Evolutionary conservation across 2,888 invertebrate species (phyloP), one percentile per base, ranked within the genome.

Genomic region (Sepiola atlantica): DNA sequence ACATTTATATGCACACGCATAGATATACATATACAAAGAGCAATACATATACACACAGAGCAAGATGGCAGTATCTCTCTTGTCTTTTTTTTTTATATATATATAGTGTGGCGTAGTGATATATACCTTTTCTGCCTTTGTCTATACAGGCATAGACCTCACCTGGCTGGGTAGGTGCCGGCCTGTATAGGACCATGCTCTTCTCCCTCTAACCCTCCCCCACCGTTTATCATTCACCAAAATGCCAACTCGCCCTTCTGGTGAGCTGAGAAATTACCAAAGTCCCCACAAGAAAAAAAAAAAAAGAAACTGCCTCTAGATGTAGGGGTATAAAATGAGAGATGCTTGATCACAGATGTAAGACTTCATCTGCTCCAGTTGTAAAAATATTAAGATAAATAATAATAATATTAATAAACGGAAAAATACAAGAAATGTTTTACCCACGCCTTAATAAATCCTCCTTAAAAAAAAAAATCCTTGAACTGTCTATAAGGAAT

Each of bases 381-480:
- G 77, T 77, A 77, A 77, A 77, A 61, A 77, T 77, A 77, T 77
- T 77, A 77, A 12, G 28, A 77, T 10, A n/a, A n/a, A 28, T 77
- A 18, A 77, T 77, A n/a, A 77, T 77, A 77, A 77, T 77, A 32
- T n/a, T 77, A 77, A 77, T 77, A 77, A 77, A 77, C 32, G n/a
- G n/a, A 77, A 77, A 77, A 77, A 77, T 77, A 77, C 77, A 77
- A 77, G n/a, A 77, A 77, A 28, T 61, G 77, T 77, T 77, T 77
- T 77, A 77, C 77, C 77, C 77, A 77, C 77, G 77, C 77, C 77
- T 77, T 77, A 77, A 77, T 77, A 77, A 77, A 77, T 77, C 77
- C 77, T 77, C 77, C 77, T 77, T 45, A 4, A 45, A n/a, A 77
- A 77, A 77, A 77, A 61, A 77, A 77, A 77, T n/a, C 16, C 77